phyloP scores from a whole-genome alignment of 2,797 vertebrate species.

The Poecilia gillii region DNA sequence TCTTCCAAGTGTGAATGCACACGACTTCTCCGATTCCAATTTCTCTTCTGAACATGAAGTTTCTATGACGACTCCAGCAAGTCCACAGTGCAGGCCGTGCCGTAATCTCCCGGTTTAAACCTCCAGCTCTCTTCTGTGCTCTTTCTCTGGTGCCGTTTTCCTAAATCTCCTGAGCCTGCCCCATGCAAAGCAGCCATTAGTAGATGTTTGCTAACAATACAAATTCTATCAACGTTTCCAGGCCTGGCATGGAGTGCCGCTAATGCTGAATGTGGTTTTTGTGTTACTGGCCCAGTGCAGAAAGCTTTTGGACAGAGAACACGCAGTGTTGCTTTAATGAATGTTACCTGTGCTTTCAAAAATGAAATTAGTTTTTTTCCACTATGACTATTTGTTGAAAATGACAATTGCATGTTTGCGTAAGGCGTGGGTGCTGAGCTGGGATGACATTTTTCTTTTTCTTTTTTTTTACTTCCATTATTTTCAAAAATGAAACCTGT shows the following conservation, averaged over 20 bases:
- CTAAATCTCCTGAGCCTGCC: background rate
- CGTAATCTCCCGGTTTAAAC: background rate
- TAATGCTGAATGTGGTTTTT: background rate
- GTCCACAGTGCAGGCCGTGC: background rate
- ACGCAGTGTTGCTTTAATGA: background rate
- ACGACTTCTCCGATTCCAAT: background rate
- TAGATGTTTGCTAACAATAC: background rate
- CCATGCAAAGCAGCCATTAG: background rate
- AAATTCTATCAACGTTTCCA: background rate
- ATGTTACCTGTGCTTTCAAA: background rate
- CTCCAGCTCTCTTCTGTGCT: background rate
- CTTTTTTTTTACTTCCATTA: background rate
- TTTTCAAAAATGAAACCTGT: background rate
- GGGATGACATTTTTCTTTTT: background rate
- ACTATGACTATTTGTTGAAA: background rate
- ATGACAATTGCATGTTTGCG: background rate
- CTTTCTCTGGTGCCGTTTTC: background rate
- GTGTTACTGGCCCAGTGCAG: background rate
- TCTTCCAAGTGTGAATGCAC: background rate
- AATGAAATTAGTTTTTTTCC: background rate
- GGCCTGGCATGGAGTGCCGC: background rate
- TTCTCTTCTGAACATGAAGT: background rate
- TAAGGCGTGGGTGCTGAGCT: background rate
- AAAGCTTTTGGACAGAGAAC: background rate
- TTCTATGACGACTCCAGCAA: background rate